phyloP scores from a whole-genome alignment of 2,113 vertebrate genomes.

The Archocentrus centrarchus region DNA sequence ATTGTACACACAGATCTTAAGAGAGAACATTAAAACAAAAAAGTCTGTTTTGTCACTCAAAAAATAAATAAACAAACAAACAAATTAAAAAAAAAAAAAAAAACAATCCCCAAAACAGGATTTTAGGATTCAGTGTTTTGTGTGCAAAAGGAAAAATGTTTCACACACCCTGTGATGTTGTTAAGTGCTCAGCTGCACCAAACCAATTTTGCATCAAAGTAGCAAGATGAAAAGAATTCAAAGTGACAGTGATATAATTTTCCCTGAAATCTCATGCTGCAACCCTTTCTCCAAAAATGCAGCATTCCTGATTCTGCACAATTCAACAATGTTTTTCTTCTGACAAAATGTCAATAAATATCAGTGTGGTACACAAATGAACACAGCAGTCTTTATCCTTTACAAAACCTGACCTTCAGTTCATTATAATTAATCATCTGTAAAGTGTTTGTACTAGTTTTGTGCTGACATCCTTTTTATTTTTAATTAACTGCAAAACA shows the following conservation, averaged over 20 bases:
- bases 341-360: conserved; percentile 42
- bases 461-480: conserved; percentile 16
- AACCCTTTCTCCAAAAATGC: conserved; percentile 43
- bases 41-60: conserved; percentile 6
- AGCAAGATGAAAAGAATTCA: conserved; percentile 70
- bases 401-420: conserved; percentile 9
- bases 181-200: conserved; percentile 66
- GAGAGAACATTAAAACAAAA: conserved; percentile 33
- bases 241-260: conserved; percentile 66
- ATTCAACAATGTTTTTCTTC: conserved; percentile 35
- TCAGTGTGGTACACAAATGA: conserved; percentile 10
- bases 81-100: background rate
- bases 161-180: conserved; percentile 62
- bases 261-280: conserved; percentile 47
- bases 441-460: conserved; percentile 5
- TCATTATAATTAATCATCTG: conserved; percentile 10
- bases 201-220: conserved; percentile 78
- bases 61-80: background rate
- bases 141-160: conserved; percentile 42
- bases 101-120: conserved; percentile 29
- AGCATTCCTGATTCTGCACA: conserved; percentile 26
- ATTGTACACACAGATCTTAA: conserved; percentile 18
- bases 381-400: background rate
- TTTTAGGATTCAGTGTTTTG: conserved; percentile 23
- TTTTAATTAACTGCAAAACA: conserved; percentile 22